Base-by-base conservation (phyloP, 2,797 vertebrate species). In the Gymnothorax reevesii region DNA sequence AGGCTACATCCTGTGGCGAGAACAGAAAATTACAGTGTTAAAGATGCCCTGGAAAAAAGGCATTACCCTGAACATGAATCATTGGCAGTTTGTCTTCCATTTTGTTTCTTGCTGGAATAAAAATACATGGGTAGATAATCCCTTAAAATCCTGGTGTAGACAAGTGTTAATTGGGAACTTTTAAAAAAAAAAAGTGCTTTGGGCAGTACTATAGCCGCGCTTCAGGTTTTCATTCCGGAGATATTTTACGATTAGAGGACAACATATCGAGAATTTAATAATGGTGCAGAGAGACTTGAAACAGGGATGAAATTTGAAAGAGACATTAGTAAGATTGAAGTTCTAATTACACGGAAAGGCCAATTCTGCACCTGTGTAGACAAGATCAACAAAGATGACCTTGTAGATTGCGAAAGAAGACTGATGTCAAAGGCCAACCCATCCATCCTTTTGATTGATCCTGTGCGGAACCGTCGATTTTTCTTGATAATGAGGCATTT, bases 361-460 rank as follows among this genome's bases (percentile, higher is more conserved):
- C 57, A 71, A 85, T 57, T 25, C 80, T 83, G 88, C 88, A 91
- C 87, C 89, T 89, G 87, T 77, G 83, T 71, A 82, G 79, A 60
- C 52, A 25, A 83, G 57, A 83, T 80, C 84, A 84, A 86, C 88
- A 85, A 80, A 22, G 82, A 87, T 55, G 82, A 59, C 86, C 87
- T 85, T 71, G 52, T 73, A 87, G 89, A 87, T 88, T 80, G 57
- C 86, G 69, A 77, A 83, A 85, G 79, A 71, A 89, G 84, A 83
- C 20, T 17, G 59, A 86, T 90, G 91, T 91, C 87, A 90, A 52
- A 87, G 89, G 89, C 89, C 86, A 86, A 64, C 73, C 77, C 84
- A 83, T 89, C 87, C 64, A 85, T 88, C 86, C 85, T 83, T 84
- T 84, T 84, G 25, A 59, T 83, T 87, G 15, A 52, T 85, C 62